Base-by-base conservation (phyloP, 1,140 invertebrate species). In the Saccostrea echinata region DNA sequence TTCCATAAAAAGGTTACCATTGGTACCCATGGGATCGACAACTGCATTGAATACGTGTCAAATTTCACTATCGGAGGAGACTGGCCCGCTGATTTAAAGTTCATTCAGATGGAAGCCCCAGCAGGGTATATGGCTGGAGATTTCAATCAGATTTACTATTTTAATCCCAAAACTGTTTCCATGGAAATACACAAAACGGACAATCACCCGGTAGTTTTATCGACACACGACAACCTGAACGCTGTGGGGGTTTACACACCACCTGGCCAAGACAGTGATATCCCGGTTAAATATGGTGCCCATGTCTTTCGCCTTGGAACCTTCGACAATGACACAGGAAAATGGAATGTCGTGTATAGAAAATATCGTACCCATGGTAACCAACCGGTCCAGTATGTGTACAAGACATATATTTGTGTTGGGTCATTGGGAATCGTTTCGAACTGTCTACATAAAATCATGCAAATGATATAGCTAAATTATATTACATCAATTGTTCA, bases 41-140 rank as follows among this genome's bases (percentile, higher is more conserved):
- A 89, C 24, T 83, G 80, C 8, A 52, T 89, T n/a, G 85, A 89
- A 68, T 89, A 84, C 24, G 51, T 86, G 2, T 86, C 88, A 0
- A 89, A 89, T 33, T 89, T 89, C 57, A 89, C 88, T 1, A 68
- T 89, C 1, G 85, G 53, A 3, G 85, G 85, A 27, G 80, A 86
- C 18, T 89, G 85, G 85, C 88, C 85, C n/a, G 43, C 83, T 6
- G 88, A 89, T 52, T 33, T 68, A 1, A 11, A 55, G 3, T 89
- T 35, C n/a, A 86, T 89, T 43, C 88, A 91, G 16, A 87, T 91
- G 85, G 91, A 90, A 61, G 76, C 91, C 11, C 91, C 91, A 1
- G 84, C 91, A 0, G 86, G 87, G 0, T 91, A 91, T 68, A 85
- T 91, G 88, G 84, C 89, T 16, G 61, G 85, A 18, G 90, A 91